Evolutionary conservation across 2,888 invertebrate genomes (phyloP).

Genomic region (Trissolcus brochymenae): DNA sequence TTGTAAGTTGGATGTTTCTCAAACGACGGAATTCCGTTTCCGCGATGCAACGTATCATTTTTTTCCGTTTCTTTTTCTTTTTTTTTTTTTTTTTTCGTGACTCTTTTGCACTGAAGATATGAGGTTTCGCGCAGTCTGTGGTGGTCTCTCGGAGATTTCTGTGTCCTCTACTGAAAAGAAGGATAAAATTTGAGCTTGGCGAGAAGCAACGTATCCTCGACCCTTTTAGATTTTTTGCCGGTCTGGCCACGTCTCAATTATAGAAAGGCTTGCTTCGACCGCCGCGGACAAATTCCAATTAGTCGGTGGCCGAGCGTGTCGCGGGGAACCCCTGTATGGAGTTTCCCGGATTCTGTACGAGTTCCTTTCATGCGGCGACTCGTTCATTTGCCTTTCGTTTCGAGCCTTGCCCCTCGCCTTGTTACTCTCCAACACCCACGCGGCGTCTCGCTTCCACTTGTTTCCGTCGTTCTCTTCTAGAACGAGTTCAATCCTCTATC

Average conservation of each 20-base stretch:
- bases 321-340: conserved; percentile 72
- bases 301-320: conserved; percentile 74
- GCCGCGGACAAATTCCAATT: conserved; percentile 76
- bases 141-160: conserved; percentile 59
- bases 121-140: conserved; percentile 45
- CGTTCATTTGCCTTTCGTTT: conserved; percentile 75
- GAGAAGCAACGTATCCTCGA: conserved; percentile 68
- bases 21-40: conserved; percentile 66
- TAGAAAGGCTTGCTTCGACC: conserved; percentile 76
- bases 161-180: conserved; percentile 45
- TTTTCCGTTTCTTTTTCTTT: background rate
- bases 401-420: conserved; percentile 62
- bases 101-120: conserved; percentile 50
- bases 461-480: conserved; percentile 54
- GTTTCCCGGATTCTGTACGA: conserved; percentile 76
- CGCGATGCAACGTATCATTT: conserved; percentile 46
- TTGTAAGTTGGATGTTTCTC: conserved; percentile 46
- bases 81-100: conserved; percentile 15
- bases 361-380: conserved; percentile 75
- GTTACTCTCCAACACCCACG: conserved; percentile 58
- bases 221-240: conserved; percentile 71
- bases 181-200: conserved; percentile 64
- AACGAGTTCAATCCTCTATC: conserved; percentile 39
- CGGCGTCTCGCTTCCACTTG: conserved; percentile 44
- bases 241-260: conserved; percentile 76